Percentiles rank a stretch among this genome's conserved stretches.
Conservation (phyloP, 2,888 invertebrate species). For the Eurytoma adleriae region DNA sequence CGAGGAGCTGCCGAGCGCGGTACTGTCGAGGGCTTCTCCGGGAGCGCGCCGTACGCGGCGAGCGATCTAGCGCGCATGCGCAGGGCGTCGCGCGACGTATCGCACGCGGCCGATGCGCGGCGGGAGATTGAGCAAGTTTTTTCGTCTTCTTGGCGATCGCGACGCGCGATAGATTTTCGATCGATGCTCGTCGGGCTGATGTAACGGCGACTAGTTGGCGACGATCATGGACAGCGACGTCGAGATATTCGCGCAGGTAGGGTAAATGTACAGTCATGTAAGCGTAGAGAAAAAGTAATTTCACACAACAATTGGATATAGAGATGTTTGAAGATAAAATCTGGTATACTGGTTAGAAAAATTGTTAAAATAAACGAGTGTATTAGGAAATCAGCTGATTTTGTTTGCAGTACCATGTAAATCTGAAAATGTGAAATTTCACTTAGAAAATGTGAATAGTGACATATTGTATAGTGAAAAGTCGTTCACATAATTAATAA, state of each 20-base stretch:
- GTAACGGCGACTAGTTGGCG: background rate
- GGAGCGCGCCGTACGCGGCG: background rate
- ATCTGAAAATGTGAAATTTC: too few relatives aligned
- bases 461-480: too few relatives aligned
- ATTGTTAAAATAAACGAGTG: too few relatives aligned
- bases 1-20: too few relatives aligned
- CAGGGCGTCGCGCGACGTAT: background rate
- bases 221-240: background rate
- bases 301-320: too few relatives aligned
- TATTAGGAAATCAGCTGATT: too few relatives aligned
- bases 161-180: background rate
- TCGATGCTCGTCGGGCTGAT: background rate
- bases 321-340: too few relatives aligned
- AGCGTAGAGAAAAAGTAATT: too few relatives aligned
- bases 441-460: too few relatives aligned
- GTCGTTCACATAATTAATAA: too few relatives aligned
- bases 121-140: conserved; percentile 4
- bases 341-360: too few relatives aligned
- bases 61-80: conserved; percentile 41
- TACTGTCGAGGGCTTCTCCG: background rate
- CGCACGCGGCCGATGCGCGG: background rate
- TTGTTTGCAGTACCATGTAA: too few relatives aligned
- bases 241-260: background rate
- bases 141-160: background rate
- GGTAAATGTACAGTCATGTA: background rate